Percentiles rank a stretch among this genome's conserved stretches.
Evolutionary conservation across 2,113 vertebrate genomes (phyloP).

Genomic region (Motacilla alba): DNA sequence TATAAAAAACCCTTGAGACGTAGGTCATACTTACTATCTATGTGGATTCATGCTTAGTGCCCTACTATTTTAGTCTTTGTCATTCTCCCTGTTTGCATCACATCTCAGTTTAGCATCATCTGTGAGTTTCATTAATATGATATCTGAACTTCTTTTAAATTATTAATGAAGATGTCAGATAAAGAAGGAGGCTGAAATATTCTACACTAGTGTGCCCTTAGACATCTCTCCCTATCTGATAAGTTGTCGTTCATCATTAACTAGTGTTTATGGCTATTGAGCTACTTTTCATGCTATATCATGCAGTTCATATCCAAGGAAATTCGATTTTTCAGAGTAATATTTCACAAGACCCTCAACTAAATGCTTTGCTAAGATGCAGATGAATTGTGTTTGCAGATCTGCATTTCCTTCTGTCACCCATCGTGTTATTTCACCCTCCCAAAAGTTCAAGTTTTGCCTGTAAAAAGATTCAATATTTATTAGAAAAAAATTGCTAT

Average conservation of each 20-base stretch:
- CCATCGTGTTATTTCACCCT: neutral
- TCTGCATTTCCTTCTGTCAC: neutral
- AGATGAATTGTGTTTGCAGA: neutral
- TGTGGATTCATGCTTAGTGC: neutral
- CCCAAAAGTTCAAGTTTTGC: neutral
- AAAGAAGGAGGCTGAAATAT: neutral
- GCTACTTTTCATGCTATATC: constrained; percentile 50
- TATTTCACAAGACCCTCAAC: neutral
- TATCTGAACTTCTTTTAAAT: constrained; percentile 26
- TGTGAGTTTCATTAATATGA: constrained; percentile 21
- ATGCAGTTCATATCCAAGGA: constrained; percentile 16
- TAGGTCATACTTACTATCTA: neutral
- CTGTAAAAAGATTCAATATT: neutral
- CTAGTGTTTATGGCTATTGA: constrained; percentile 58
- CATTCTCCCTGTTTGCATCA: neutral
- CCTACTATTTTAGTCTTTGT: neutral
- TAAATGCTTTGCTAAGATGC: neutral
- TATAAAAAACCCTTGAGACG: neutral
- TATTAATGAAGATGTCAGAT: constrained; percentile 60
- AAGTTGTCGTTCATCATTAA: constrained; percentile 61
- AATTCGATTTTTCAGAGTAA: constrained; percentile 63
- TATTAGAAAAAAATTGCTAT: neutral
- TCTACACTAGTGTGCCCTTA: neutral
- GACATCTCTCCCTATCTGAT: constrained; percentile 22
- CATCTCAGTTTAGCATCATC: constrained; percentile 12